Evolutionary conservation across 2,797 vertebrate species (phyloP), one percentile per base, ranked within the genome.

Genomic region (Sphenodon punctatus): DNA sequence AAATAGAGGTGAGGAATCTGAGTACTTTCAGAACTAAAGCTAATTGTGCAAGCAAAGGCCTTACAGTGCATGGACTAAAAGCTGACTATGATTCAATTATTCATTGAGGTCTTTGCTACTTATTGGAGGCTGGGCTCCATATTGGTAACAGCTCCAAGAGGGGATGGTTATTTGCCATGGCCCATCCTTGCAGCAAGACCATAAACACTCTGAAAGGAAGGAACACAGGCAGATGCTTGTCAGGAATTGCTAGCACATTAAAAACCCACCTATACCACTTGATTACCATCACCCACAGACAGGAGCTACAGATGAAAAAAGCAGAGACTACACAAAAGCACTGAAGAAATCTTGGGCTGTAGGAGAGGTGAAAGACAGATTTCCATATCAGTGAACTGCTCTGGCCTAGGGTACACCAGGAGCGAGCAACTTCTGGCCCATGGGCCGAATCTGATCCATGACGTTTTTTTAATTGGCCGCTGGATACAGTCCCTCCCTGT

Each of bases 71-170:
- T 80, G 9, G 89, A 87, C 84, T 82, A 90, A 84, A 89, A 93
- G 72, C 82, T 84, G 91, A 92, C 87, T 89, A 82, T 74, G 84
- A 73, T 85, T 93, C 90, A 91, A 92, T 93, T 89, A 93, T 89
- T 91, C 87, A 84, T 88, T 32, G 43, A 72, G 82, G 80, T 10
- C 80, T 86, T n/a, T n/a, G 78, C 82, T 82, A 86, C 90, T 88
- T 75, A 48, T 74, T 87, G 72, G 84, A 86, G 80, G 39, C 70
- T 78, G 78, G 59, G 75, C 77, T 88, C 75, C 56, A 67, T 56
- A 38, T 23, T 58, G 73, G 41, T 23, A 75, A 86, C 86, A 82
- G 86, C 86, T 77, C 61, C n/a, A n/a, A n/a, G 46, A 82, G 79
- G 43, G 73, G 42, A 80, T 83, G 10, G 64, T 85, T 75, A 56